phyloP scores from a whole-genome alignment of 2,113 vertebrate species.

The Pseudolaguvia tuberculata region DNA sequence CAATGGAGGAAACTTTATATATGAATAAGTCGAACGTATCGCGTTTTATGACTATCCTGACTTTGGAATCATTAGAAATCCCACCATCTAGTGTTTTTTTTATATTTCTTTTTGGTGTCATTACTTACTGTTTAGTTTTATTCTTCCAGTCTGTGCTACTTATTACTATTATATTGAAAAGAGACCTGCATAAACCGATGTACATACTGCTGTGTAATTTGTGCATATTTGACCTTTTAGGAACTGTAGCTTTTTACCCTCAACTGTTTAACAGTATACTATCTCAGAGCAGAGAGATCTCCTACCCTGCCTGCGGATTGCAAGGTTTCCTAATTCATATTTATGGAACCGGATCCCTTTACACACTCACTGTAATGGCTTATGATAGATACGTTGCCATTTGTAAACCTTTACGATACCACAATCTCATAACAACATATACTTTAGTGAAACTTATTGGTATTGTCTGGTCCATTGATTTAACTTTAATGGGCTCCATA shows the following conservation, averaged over 20 bases:
- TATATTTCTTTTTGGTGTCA: background rate
- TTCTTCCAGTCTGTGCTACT: background rate
- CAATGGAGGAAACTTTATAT: background rate
- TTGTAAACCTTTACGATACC: conserved; percentile 7
- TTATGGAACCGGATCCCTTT: background rate
- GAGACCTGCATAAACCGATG: background rate
- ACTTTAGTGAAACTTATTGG: background rate
- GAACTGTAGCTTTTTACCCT: background rate
- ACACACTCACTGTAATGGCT: background rate
- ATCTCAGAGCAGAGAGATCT: background rate
- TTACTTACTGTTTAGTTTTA: background rate
- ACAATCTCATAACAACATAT: background rate
- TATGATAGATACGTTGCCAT: conserved; percentile 8
- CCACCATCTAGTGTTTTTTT: background rate
- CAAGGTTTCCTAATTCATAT: background rate
- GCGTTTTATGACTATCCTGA: background rate
- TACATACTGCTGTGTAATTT: background rate
- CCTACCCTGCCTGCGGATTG: background rate
- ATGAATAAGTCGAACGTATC: background rate
- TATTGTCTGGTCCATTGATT: background rate
- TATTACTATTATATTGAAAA: background rate
- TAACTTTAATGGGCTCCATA: background rate
- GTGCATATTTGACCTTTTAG: background rate
- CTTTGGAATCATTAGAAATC: background rate
- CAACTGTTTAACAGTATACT: background rate